Evolutionary conservation across 2,888 invertebrate species (phyloP), one percentile per base, ranked within the genome.

Genomic region (Lithosia quadra): DNA sequence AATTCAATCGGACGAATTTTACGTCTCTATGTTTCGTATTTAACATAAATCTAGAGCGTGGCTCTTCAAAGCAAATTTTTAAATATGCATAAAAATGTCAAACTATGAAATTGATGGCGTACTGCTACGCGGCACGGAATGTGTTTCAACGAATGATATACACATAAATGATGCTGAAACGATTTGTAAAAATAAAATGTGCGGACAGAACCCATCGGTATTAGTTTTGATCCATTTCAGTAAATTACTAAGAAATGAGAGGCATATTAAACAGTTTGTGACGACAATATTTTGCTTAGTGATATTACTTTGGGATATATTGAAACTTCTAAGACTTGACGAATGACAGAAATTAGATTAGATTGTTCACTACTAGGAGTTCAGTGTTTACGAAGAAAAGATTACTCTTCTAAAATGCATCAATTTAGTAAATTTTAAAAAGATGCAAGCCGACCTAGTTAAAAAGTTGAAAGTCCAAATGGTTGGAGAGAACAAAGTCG

Each of bases 31-130:
- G 89, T 80, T 73, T 86, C 85, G 74, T 76, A 78, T 73, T 80
- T 73, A 85, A 84, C 85, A 90, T 92, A 91, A 92, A 93, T 93
- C 89, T 90, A 90, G 84, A 81, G 84, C 81, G 84, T 83, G 85
- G 80, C 83, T 89, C 90, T 92, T 94, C 94, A 94, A 95, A 95
- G 94, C 84, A 86, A 91, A 90, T 88, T 91, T 91, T 94, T 92
- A 92, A 93, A 95, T 92, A 92, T 92, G 91, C 89, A 93, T 95
- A 93, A 93, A 95, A 93, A 91, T 86, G 94, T 93, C 94, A 92
- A 90, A 92, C 86, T 84, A 81, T 81, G 75, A 87, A 93, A 94
- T 93, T 93, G 88, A 94, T 94, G 89, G 87, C 85, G 81, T 81
- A 79, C 80, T 82, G 85, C 80, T 84, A 84, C 84, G 84, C 81